A percentile compares a stretch with the other conserved stretches of the same genome.
Conservation (phyloP, 2,888 invertebrate genomes). For the Oligia strigilis region DNA sequence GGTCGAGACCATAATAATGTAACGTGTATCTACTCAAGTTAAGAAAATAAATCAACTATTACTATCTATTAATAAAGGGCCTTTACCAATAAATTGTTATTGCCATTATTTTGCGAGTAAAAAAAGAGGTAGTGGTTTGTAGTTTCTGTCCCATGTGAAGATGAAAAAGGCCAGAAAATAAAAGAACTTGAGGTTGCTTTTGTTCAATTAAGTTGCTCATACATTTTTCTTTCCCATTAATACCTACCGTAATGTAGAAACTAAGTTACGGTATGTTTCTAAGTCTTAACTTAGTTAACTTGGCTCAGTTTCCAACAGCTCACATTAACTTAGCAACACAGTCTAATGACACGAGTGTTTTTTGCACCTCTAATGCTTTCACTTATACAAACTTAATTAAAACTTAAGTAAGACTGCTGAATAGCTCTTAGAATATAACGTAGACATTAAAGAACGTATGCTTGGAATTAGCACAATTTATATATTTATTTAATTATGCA, state of each 20-base stretch:
- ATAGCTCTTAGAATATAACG: conserved; percentile 1
- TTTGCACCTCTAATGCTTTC: conserved; percentile 27
- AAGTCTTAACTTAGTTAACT: conserved; percentile 49
- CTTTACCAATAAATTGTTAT: too few species aligned
- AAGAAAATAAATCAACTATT: too few species aligned
- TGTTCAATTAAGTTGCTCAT: not conserved
- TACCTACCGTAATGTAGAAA: not conserved
- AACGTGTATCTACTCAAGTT: too few species aligned
- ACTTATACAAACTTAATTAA: conserved; percentile 16
- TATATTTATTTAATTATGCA: too few species aligned
- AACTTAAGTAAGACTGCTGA: conserved; percentile 14
- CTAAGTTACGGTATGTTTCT: conserved; percentile 30
- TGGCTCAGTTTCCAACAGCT: conserved; percentile 33
- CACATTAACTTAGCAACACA: conserved; percentile 13
- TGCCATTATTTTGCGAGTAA: too few species aligned
- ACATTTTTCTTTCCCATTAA: not conserved
- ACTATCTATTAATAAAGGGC: too few species aligned
- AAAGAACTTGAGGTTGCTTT: not conserved
- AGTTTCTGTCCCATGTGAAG: too few species aligned
- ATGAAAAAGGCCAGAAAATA: not conserved
- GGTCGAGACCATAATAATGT: too few species aligned
- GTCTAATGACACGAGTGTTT: conserved; percentile 29
- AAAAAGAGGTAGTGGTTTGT: too few species aligned
- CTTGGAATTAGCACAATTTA: too few species aligned
- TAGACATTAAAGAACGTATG: not conserved